Evolutionary conservation across 2,888 invertebrate species (phyloP), one percentile per base, ranked within the genome.

Genomic region (Lithophane socia): DNA sequence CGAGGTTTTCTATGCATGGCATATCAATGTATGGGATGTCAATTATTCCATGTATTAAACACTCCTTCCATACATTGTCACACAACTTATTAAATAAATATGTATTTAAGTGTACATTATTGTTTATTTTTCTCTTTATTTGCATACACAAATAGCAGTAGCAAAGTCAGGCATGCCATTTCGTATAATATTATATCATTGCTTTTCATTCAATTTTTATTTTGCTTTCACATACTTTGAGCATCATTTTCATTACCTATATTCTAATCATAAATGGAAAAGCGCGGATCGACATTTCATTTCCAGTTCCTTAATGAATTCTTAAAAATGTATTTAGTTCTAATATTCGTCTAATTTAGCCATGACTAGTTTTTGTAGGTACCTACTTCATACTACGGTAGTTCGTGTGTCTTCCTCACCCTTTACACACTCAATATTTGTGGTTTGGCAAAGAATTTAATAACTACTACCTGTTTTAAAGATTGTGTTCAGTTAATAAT

Each of bases 31-130:
- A 93, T 93, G 93, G 93, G 91, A 93, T 89, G 92, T 84, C 80
- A 79, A 83, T 84, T 86, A 89, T 89, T 88, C 85, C 83, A 82
- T 82, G 83, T 87, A 86, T 81, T 77, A 75, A 80, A 77, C 77
- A 81, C 71, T 81, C 91, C 92, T 93, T 92, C 93, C 90, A 93
- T 93, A 93, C 92, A 92, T 93, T 93, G 93, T 91, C 87, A 91
- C 91, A 91, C 90, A 90, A 87, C 64, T 80, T 78, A 83, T 71
- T 84, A 77, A 85, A 82, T 89, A 87, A 88, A 89, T 80, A 87
- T 88, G 77, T 83, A 80, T 88, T 86, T 86, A 88, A 86, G 86
- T 86, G 82, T 86, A 85, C 74, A 78, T 69, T 77, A 82, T 77
- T 87, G 84, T 83, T 83, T 84, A 77, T 73, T 82, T 85, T 80